Evolutionary conservation across 2,888 invertebrate genomes (phyloP), one percentile per base, ranked within the genome.

Genomic region (Euzetes globulus): DNA sequence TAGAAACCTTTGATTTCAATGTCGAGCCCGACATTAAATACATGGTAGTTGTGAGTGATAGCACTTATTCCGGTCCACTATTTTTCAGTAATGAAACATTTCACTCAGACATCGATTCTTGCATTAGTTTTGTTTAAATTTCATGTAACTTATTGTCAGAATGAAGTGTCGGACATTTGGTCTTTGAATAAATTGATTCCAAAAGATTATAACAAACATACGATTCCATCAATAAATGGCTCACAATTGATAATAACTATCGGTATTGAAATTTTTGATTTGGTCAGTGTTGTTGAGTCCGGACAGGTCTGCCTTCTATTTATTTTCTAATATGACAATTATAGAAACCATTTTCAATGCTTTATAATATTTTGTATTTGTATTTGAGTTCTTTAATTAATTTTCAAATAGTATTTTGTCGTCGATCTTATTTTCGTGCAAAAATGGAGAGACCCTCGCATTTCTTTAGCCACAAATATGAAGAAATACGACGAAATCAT

Each of bases 111-210:
- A 29, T 19, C 45, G 22, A 11, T 68, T 9, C 2, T 68, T 37
- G n/a, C 37, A 3, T 17, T 68, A 11, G 37, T 41, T 41, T 68
- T 19, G 1, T 19, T 41, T 3, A 68, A 22, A 41, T 41, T 68
- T 0, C 3, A 41, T 1, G 1, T 5, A 41, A n/a, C 7, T 11
- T 11, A 17, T 7, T 13, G 41, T 41, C n/a, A 68, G n/a, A 68
- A 22, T 22, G 37, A 68, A 22, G 41, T 15, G 4, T n/a, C 60
- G n/a, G 33, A 13, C n/a, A 22, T 11, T 71, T 71, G 71, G 71
- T n/a, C 55, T 17, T 22, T 71, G n/a, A 45, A 65, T 65, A 45
- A 73, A 13, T 29, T 73, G 15, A n/a, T 73, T n/a, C 73, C 73
- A 6, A 41, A 45, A 3, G 47, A 47, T 19, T 73, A 73, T 65